phyloP scores from a whole-genome alignment of 2,113 vertebrate species.

The Pygoscelis antarcticus region DNA sequence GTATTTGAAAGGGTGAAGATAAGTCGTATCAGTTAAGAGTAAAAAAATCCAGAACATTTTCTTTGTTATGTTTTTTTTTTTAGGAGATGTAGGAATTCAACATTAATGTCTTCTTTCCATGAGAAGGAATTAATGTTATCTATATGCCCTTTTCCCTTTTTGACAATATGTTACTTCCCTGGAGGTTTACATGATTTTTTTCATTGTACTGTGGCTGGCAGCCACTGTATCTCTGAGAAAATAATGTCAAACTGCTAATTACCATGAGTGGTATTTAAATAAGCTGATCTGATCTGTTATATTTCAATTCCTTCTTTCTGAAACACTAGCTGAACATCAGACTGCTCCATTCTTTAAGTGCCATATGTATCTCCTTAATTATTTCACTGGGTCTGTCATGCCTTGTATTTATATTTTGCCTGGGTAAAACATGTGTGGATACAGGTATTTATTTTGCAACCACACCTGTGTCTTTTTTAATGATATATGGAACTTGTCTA shows the following conservation, averaged over 20 bases:
- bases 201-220: not conserved
- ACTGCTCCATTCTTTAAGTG: not conserved
- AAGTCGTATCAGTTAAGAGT: not conserved
- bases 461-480: not conserved
- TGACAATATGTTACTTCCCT: not conserved
- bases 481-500: not conserved
- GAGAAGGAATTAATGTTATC: not conserved
- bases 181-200: not conserved
- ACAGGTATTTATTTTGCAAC: not conserved
- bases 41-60: not conserved
- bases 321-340: not conserved
- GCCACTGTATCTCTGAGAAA: not conserved
- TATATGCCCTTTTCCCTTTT: not conserved
- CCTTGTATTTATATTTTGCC: not conserved
- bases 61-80: not conserved
- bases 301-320: not conserved
- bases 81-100: not conserved
- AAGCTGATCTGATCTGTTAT: not conserved
- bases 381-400: not conserved
- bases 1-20: not conserved
- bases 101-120: not conserved
- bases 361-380: not conserved
- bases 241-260: conserved; percentile 17
- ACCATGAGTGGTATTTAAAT: not conserved
- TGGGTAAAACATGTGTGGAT: not conserved